These are phyloP conservation scores for Cuniculus paca DNA, from an alignment of 2,797 vertebrate genomes.

Conservation along the genomic window DNA sequence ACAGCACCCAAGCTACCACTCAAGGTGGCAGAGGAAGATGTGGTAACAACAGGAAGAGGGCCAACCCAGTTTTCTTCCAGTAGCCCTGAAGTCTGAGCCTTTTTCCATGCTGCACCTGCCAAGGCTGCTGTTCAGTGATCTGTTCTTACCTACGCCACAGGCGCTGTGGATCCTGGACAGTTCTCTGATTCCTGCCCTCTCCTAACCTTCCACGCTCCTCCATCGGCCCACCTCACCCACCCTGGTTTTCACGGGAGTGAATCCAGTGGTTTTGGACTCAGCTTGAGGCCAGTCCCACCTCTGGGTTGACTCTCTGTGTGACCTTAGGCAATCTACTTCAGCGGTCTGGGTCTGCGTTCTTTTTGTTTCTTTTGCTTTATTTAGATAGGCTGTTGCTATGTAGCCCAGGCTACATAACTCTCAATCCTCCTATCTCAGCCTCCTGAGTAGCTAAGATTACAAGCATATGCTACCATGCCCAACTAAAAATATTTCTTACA, in stretches of 20 bases:
- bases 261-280: neutral
- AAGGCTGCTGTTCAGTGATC: neutral
- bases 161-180: neutral
- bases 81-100: constrained; percentile 11
- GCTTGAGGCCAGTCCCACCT: neutral
- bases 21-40: neutral
- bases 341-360: neutral
- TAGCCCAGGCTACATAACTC: neutral
- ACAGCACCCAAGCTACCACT: neutral
- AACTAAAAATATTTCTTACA: neutral
- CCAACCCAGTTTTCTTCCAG: neutral
- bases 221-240: neutral
- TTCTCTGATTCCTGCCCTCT: neutral
- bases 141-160: neutral
- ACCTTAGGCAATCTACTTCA: neutral
- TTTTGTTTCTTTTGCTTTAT: neutral
- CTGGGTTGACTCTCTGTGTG: neutral
- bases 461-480: neutral
- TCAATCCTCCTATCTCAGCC: neutral
- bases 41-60: neutral
- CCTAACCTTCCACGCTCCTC: neutral
- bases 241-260: neutral
- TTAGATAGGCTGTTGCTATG: neutral
- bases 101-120: neutral
- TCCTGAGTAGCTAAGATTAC: neutral